A percentile compares a stretch with the other conserved stretches of the same genome.
These are phyloP conservation scores for Ophion ventricosus DNA, from an alignment of 2,888 invertebrate genomes.

Conservation along the genomic window DNA sequence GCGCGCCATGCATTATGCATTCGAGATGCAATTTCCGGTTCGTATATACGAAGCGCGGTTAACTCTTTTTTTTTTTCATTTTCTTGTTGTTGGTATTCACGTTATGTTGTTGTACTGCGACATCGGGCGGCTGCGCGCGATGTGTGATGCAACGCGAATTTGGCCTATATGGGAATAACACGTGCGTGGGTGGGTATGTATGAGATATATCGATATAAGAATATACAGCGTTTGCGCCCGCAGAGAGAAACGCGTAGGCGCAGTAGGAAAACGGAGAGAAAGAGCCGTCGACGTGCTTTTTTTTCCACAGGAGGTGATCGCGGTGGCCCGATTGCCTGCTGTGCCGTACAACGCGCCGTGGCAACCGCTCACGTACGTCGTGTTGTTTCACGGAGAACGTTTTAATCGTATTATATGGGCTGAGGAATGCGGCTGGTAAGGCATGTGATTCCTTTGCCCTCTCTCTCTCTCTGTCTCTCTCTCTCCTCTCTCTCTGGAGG, in stretches of 20 bases:
- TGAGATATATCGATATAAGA: not conserved
- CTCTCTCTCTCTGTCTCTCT: too few species aligned
- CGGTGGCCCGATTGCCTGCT: too few species aligned
- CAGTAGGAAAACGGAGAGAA: too few species aligned
- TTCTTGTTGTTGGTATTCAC: not conserved
- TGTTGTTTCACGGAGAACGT: too few species aligned
- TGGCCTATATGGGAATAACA: not conserved
- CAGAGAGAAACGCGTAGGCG: not conserved
- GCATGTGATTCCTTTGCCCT: too few species aligned
- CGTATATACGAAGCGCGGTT: not conserved
- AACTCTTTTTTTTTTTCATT: not conserved
- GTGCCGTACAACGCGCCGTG: too few species aligned
- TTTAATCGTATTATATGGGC: too few species aligned
- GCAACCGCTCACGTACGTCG: too few species aligned
- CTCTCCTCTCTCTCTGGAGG: too few species aligned
- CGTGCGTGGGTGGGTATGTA: not conserved
- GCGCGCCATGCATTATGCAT: not conserved
- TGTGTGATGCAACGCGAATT: not conserved
- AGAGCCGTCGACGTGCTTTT: too few species aligned
- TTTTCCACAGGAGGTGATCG: too few species aligned
- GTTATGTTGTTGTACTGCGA: not conserved
- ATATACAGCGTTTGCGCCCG: not conserved
- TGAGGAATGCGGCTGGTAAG: too few species aligned
- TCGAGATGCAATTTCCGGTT: not conserved
- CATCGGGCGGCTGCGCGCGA: not conserved